phyloP scores from a whole-genome alignment of 2,113 vertebrate genomes.

The Indicator maculatus region DNA sequence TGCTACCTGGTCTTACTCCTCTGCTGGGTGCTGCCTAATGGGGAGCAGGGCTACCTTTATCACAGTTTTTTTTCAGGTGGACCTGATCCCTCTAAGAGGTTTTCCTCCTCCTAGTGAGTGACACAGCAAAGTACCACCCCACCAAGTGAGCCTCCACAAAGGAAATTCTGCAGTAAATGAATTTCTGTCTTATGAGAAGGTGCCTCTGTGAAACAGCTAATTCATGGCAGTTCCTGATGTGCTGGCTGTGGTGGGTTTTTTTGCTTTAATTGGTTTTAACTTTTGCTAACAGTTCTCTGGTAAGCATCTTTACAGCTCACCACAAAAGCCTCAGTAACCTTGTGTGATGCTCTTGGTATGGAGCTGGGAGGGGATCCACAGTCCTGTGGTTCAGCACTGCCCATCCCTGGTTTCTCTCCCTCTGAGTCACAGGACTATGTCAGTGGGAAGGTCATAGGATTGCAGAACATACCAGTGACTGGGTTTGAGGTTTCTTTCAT shows the following conservation, averaged over 20 bases:
- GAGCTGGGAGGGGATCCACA: not conserved
- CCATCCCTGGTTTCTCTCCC: not conserved
- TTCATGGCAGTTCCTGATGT: not conserved
- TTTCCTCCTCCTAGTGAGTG: not conserved
- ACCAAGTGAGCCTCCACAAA: not conserved
- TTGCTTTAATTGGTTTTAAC: not conserved
- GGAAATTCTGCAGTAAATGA: not conserved
- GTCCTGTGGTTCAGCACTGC: not conserved
- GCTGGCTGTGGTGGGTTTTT: not conserved
- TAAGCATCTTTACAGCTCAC: not conserved
- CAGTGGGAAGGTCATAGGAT: constrained; percentile 19
- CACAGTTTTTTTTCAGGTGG: not conserved
- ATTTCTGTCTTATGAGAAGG: not conserved
- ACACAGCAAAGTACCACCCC: not conserved
- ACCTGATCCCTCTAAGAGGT: not conserved
- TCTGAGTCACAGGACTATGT: constrained; percentile 17
- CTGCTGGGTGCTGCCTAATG: not conserved
- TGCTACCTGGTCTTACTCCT: not conserved
- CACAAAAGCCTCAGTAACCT: not conserved
- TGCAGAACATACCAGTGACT: not conserved
- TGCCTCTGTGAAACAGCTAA: not conserved
- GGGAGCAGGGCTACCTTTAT: not conserved
- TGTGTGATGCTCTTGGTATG: fast-evolving
- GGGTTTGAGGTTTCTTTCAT: not conserved
- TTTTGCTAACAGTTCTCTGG: not conserved